Conservation (phyloP, 2,113 vertebrate genomes). For the Ammodytes dubius region DNA sequence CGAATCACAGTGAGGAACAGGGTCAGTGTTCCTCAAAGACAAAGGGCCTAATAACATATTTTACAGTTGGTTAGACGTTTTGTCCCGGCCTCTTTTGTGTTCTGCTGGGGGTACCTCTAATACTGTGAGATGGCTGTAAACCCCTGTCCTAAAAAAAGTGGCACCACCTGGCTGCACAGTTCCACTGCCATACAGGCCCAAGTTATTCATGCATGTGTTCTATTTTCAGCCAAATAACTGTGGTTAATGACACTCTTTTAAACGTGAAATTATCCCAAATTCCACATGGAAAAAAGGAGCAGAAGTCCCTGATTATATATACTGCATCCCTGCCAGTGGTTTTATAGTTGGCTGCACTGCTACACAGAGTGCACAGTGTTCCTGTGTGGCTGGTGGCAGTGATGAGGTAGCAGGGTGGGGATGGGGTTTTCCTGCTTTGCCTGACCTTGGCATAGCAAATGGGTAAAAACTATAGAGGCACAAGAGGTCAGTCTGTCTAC, state of each 20-base stretch:
- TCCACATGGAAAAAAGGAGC: constrained; percentile 71
- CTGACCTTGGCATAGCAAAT: constrained; percentile 60
- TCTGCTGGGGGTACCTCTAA: constrained; percentile 63
- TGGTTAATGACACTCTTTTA: constrained; percentile 66
- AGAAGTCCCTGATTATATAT: constrained; percentile 65
- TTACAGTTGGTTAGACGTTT: constrained; percentile 80
- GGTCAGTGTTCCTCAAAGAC: constrained; percentile 69
- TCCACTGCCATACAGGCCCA: constrained; percentile 54
- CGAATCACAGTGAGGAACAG: constrained; percentile 52
- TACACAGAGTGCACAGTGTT: constrained; percentile 72
- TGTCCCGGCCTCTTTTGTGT: constrained; percentile 72
- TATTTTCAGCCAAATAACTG: constrained; percentile 72
- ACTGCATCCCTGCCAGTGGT: constrained; percentile 68
- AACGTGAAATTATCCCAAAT: constrained; percentile 62
- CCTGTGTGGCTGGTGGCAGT: constrained; percentile 67
- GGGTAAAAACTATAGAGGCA: constrained; percentile 49
- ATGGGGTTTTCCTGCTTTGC: constrained; percentile 77
- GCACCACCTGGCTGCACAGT: constrained; percentile 72
- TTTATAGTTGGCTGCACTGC: constrained; percentile 70
- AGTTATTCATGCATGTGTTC: constrained; percentile 58
- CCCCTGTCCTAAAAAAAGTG: constrained; percentile 55
- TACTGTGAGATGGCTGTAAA: constrained; percentile 41
- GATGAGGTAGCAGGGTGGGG: constrained; percentile 79
- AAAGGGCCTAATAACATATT: constrained; percentile 81
- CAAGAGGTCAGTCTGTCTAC: constrained; percentile 70